A percentile compares a stretch with the other conserved stretches of the same genome.
These are phyloP conservation scores for Otolemur crassicaudatus DNA, from an alignment of 2,797 vertebrate species.

Conservation along the genomic window DNA sequence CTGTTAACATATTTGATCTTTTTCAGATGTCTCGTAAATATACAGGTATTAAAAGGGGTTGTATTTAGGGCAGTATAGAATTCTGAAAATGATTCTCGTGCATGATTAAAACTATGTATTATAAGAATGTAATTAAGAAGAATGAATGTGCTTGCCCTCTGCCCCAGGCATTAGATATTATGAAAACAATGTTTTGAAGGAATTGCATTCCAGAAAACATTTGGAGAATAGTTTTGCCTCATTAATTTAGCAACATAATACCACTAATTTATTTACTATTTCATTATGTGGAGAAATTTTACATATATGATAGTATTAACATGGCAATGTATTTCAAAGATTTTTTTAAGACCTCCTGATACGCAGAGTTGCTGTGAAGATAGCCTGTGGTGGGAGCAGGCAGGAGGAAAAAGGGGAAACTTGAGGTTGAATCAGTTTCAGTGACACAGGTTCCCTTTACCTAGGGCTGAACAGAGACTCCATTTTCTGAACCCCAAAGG, in stretches of 20 bases:
- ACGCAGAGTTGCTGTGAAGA: background rate
- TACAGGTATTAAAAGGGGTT: background rate
- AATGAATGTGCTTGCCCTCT: background rate
- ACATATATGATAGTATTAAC: background rate
- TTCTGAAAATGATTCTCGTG: background rate
- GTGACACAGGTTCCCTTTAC: too few species aligned
- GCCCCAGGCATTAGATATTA: background rate
- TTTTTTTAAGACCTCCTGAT: background rate
- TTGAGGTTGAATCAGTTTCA: background rate
- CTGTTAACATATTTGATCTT: background rate
- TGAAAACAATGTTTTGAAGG: background rate
- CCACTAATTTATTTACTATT: background rate
- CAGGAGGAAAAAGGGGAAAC: background rate
- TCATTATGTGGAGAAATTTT: background rate
- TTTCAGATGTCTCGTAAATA: slow-evolving; percentile 4
- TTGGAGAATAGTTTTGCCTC: background rate
- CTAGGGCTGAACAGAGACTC: too few species aligned
- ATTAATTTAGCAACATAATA: background rate
- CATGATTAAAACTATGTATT: background rate
- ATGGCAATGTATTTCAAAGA: background rate
- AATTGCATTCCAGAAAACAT: background rate
- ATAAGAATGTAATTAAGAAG: slow-evolving; percentile 9
- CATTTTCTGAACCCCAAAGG: too few species aligned
- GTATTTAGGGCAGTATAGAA: background rate
- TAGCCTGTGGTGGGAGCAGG: background rate